A percentile compares a stretch with the other conserved stretches of the same genome.
Evolutionary conservation across 1,140 invertebrate species (phyloP).

Genomic region (Pachyrhynchus sulphureomaculatus): DNA sequence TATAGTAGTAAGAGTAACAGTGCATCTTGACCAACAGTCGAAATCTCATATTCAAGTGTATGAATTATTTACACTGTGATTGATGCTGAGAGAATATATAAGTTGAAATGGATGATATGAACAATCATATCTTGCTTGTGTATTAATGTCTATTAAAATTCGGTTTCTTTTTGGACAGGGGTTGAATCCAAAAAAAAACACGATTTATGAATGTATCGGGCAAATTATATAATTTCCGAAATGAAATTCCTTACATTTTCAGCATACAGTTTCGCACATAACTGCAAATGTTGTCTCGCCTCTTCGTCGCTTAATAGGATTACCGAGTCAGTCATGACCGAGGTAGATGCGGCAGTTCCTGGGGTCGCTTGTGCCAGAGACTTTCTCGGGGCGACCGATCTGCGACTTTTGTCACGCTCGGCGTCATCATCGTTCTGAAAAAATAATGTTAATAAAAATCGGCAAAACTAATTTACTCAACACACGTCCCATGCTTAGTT

Average conservation of each 20-base stretch:
- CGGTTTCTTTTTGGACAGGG: neutral
- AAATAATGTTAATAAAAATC: too few species aligned
- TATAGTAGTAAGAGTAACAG: too few species aligned
- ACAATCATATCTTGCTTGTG: too few species aligned
- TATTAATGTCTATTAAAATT: too few species aligned
- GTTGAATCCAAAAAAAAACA: neutral
- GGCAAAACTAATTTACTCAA: too few species aligned
- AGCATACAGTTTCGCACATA: conserved; percentile 1
- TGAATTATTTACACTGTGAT: too few species aligned
- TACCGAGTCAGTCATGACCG: conserved; percentile 4
- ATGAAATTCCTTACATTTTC: conserved; percentile 12
- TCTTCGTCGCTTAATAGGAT: conserved; percentile 3
- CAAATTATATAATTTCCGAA: neutral
- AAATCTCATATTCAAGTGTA: too few species aligned
- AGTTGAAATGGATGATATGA: too few species aligned
- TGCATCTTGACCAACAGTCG: neutral
- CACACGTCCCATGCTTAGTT: too few species aligned
- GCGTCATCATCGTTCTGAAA: conserved; percentile 13
- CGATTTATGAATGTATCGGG: neutral
- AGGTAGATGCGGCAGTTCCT: neutral
- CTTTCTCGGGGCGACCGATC: neutral
- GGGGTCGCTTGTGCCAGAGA: neutral
- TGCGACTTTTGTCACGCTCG: conserved; percentile 10
- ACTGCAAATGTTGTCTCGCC: conserved; percentile 1
- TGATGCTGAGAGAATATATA: too few species aligned